Conservation (phyloP, 2,797 vertebrate genomes). For the Micrastur ruficollis region DNA sequence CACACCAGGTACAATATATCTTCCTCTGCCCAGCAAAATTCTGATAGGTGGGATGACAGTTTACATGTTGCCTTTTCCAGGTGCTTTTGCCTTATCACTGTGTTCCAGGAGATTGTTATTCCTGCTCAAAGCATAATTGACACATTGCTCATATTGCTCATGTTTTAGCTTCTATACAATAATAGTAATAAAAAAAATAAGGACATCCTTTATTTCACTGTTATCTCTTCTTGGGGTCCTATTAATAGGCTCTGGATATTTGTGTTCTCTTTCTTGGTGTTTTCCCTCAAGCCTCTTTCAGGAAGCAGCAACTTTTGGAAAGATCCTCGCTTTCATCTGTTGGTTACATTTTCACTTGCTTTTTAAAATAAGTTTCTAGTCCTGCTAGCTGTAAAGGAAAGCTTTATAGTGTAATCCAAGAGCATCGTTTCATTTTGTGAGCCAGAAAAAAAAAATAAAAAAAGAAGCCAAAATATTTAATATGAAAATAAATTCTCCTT, state of each 20-base stretch:
- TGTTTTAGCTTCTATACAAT: background rate
- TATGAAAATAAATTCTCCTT: background rate
- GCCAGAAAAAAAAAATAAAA: background rate
- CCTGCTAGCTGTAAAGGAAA: background rate
- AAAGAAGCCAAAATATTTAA: background rate
- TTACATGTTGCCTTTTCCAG: background rate
- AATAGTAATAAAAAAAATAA: background rate
- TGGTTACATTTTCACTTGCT: background rate
- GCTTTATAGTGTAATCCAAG: background rate
- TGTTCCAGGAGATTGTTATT: background rate
- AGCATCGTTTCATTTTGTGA: background rate
- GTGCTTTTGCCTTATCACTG: background rate
- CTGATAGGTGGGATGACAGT: background rate
- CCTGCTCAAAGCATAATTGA: background rate
- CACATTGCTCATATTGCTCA: background rate
- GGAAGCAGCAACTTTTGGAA: background rate
- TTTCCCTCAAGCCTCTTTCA: background rate
- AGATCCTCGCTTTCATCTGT: background rate
- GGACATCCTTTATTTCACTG: background rate
- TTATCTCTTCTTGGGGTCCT: background rate
- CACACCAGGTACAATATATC: rapidly evolving
- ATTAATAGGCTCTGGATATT: background rate
- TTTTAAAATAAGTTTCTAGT: background rate
- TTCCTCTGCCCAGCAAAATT: background rate
- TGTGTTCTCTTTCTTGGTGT: background rate